Conservation (phyloP, 92 coral and sea anemone genomes). For the Phenganax marumi region DNA sequence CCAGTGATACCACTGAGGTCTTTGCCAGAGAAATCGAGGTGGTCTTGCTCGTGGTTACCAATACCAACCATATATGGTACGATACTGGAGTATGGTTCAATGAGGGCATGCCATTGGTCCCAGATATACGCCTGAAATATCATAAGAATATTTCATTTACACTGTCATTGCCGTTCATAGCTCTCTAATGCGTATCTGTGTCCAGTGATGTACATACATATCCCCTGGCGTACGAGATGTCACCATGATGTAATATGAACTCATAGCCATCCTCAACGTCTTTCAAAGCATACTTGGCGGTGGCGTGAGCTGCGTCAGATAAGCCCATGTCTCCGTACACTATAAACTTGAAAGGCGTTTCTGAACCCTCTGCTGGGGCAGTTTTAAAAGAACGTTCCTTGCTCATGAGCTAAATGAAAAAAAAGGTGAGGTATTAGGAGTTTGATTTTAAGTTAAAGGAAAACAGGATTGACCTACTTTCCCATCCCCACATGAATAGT, state of each 20-base stretch:
- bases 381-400: constrained; percentile 64
- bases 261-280: constrained; percentile 66
- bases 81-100: constrained; percentile 72
- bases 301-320: constrained; percentile 64
- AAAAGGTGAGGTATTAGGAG: constrained; percentile 1
- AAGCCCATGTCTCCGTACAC: constrained; percentile 89
- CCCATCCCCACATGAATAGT: constrained; percentile 45
- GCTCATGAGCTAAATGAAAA: constrained; percentile 65
- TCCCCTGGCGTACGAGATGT: constrained; percentile 85
- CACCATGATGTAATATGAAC: constrained; percentile 71
- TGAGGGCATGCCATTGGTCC: constrained; percentile 83
- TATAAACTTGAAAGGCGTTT: constrained; percentile 68
- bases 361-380: constrained; percentile 67
- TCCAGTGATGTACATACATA: constrained; percentile 37
- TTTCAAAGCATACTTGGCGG: constrained; percentile 63
- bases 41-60: constrained; percentile 84
- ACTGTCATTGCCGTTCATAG: background rate
- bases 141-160: background rate
- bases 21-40: constrained; percentile 55
- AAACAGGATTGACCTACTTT: constrained; percentile 1
- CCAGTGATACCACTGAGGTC: constrained; percentile 76
- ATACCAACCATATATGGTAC: constrained; percentile 84
- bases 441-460: background rate
- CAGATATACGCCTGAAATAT: constrained; percentile 65
- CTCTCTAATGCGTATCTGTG: background rate